Evolutionary conservation across 2,888 invertebrate species (phyloP).

Genomic region (Erynnis tages): DNA sequence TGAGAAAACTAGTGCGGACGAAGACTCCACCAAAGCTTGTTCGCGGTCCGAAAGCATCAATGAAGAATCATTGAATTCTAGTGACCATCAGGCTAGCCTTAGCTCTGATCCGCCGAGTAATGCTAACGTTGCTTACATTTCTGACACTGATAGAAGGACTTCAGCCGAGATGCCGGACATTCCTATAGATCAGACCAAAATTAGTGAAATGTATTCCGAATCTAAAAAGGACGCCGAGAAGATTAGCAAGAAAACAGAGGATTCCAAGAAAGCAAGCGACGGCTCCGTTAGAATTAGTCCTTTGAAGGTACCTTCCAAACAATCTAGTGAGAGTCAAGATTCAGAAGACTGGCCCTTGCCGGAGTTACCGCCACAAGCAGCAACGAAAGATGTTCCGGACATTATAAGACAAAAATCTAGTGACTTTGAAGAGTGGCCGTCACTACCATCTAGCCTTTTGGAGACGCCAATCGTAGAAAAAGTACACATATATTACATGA

Average conservation of each 20-base stretch:
- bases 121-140: constrained; percentile 87
- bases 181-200: constrained; percentile 87
- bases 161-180: constrained; percentile 93
- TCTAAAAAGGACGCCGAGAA: constrained; percentile 75
- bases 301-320: constrained; percentile 62
- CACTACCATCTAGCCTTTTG: constrained; percentile 87
- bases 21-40: constrained; percentile 92
- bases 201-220: constrained; percentile 80
- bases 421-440: constrained; percentile 91
- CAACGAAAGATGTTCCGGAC: constrained; percentile 51
- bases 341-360: constrained; percentile 90
- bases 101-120: constrained; percentile 92
- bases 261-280: constrained; percentile 49
- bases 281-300: constrained; percentile 49
- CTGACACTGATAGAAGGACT: constrained; percentile 89
- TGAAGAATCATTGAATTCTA: constrained; percentile 91
- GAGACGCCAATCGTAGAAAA: constrained; percentile 88
- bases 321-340: constrained; percentile 85
- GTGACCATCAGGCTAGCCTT: constrained; percentile 91
- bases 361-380: constrained; percentile 83
- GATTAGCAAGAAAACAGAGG: constrained; percentile 48
- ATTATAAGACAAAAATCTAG: constrained; percentile 75
- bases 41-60: constrained; percentile 92
- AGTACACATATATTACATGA: constrained; percentile 90
- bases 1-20: constrained; percentile 92